phyloP scores from a whole-genome alignment of 2,797 vertebrate species.

The Ispidina lecontei region DNA sequence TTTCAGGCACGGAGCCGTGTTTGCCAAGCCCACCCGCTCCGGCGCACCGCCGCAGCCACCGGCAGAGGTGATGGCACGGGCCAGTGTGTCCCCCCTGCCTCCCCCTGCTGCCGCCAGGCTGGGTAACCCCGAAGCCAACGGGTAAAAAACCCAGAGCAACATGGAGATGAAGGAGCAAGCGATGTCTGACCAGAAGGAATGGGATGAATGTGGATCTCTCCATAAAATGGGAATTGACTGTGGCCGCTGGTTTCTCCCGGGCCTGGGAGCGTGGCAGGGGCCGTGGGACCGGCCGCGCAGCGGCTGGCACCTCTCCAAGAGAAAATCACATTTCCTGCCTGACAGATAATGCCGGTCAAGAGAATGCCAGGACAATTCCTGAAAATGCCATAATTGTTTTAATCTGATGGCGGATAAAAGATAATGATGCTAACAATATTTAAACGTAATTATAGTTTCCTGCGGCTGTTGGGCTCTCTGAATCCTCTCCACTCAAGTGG shows the following conservation, averaged over 20 bases:
- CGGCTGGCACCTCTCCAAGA: conserved; percentile 54
- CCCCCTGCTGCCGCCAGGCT: not conserved
- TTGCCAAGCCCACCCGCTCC: conserved; percentile 52
- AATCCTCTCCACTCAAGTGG: conserved; percentile 72
- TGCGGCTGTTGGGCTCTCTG: conserved; percentile 69
- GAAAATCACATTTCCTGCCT: conserved; percentile 71
- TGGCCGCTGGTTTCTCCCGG: not conserved
- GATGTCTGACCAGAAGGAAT: not conserved
- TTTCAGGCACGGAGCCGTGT: conserved; percentile 72
- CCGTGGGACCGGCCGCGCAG: not conserved
- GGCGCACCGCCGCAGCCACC: not conserved
- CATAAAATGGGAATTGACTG: not conserved
- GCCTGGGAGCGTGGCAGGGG: not conserved
- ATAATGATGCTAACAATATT: conserved; percentile 75
- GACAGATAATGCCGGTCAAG: conserved; percentile 70
- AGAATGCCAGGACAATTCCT: conserved; percentile 72
- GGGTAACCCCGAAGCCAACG: fast-evolving
- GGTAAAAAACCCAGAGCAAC: not conserved
- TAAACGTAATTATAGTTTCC: conserved; percentile 73
- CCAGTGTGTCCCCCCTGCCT: not conserved
- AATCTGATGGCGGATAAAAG: conserved; percentile 74
- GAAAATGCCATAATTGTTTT: conserved; percentile 75
- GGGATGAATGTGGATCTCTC: not conserved
- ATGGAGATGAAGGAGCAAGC: not conserved
- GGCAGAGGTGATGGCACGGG: not conserved